These are phyloP conservation scores for Callionymus lyra DNA, from an alignment of 2,113 vertebrate genomes.

Conservation along the genomic window DNA sequence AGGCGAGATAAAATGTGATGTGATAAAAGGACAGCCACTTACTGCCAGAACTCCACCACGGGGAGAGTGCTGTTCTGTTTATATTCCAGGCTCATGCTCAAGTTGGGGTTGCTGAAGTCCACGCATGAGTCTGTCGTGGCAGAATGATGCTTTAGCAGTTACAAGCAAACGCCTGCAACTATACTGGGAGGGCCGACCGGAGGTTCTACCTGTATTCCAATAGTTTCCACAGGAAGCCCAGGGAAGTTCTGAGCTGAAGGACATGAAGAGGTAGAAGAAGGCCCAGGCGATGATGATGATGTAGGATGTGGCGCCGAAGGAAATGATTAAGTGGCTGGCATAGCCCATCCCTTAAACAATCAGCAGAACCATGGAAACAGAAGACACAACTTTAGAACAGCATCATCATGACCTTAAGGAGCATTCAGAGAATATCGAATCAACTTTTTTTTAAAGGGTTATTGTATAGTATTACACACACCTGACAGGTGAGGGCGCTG, in stretches of 20 bases:
- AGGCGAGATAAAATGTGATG: not conserved
- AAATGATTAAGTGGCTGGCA: constrained; percentile 46
- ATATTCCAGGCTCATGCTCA: constrained; percentile 6
- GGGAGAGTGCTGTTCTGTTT: constrained; percentile 37
- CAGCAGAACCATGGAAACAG: too few species aligned
- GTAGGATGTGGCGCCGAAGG: constrained; percentile 43
- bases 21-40: constrained; percentile 5
- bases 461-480: too few species aligned
- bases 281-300: constrained; percentile 42
- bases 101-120: constrained; percentile 20
- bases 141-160: not conserved
- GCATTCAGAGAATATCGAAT: too few species aligned
- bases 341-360: constrained; percentile 39
- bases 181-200: not conserved
- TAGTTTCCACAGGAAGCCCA: constrained; percentile 45
- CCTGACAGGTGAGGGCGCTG: too few species aligned
- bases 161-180: not conserved
- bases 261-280: constrained; percentile 47
- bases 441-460: too few species aligned
- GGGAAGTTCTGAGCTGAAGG: constrained; percentile 35
- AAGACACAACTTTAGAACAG: too few species aligned
- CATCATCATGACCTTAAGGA: too few species aligned
- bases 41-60: constrained; percentile 54
- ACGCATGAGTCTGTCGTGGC: constrained; percentile 32
- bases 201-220: constrained; percentile 47